Evolutionary conservation across 2,797 vertebrate genomes (phyloP).

Genomic region (Melanotaenia trifasciata): DNA sequence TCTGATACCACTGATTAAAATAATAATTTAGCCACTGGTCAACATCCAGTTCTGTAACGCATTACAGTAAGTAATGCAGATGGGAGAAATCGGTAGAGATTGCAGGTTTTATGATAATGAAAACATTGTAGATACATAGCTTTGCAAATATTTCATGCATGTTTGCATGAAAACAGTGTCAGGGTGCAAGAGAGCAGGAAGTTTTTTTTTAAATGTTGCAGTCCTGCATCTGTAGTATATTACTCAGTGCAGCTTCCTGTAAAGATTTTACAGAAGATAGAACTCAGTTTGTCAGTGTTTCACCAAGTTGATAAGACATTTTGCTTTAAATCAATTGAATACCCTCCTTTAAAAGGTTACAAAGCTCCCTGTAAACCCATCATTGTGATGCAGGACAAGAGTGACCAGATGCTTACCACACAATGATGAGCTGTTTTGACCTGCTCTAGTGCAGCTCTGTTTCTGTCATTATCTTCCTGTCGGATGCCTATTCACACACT

Average conservation of each 20-base stretch:
- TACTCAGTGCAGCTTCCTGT: not conserved
- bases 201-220: not conserved
- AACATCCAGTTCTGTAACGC: not conserved
- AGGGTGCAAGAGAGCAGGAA: not conserved
- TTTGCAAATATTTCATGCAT: not conserved
- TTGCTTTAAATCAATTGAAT: not conserved
- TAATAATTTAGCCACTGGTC: not conserved
- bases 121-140: not conserved
- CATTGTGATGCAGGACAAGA: slow-evolving; percentile 13
- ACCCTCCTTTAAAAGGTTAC: slow-evolving; percentile 2
- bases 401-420: slow-evolving; percentile 51
- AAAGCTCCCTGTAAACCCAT: slow-evolving; percentile 18
- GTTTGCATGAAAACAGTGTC: not conserved
- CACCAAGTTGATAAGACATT: not conserved
- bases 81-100: not conserved
- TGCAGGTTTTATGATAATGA: not conserved
- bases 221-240: not conserved
- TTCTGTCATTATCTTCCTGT: slow-evolving; percentile 71
- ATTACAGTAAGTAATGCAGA: too few species aligned
- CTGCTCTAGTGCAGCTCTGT: slow-evolving; percentile 62
- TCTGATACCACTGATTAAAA: not conserved
- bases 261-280: not conserved
- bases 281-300: not conserved
- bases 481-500: slow-evolving; percentile 73
- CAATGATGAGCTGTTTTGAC: slow-evolving; percentile 75